Percentiles rank a stretch among this genome's conserved stretches.
Evolutionary conservation across 2,113 vertebrate species (phyloP).

Genomic region (Microtus richardsoni): DNA sequence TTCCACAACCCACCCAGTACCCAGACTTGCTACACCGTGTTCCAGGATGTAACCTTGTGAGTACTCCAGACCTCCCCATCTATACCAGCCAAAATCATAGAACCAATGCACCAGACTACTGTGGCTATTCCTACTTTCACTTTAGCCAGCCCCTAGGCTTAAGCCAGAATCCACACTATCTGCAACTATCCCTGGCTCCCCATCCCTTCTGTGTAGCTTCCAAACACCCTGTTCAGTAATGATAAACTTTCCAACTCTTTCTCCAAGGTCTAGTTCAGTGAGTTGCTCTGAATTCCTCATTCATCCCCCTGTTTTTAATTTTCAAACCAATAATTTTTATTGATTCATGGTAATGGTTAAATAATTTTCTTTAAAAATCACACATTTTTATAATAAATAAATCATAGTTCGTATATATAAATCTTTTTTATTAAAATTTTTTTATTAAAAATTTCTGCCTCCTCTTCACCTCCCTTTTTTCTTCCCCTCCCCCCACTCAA

Average conservation of each 20-base stretch:
- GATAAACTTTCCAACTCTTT: background rate
- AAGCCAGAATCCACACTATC: background rate
- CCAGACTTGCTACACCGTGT: background rate
- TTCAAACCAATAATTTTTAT: too few species aligned
- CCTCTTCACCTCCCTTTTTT: too few species aligned
- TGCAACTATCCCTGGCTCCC: too few species aligned
- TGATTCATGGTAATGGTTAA: too few species aligned
- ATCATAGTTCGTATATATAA: too few species aligned
- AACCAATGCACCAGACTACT: background rate
- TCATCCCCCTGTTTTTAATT: background rate
- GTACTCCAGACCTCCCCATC: background rate
- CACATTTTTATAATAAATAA: too few species aligned
- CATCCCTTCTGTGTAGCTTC: background rate
- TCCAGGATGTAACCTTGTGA: background rate
- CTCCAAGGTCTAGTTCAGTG: background rate
- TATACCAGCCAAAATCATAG: background rate
- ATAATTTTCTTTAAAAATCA: too few species aligned
- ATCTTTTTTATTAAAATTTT: too few species aligned
- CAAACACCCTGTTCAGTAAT: background rate
- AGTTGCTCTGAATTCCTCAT: too few species aligned
- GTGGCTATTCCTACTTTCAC: background rate
- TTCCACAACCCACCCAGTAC: background rate
- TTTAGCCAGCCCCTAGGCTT: background rate
- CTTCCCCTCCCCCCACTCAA: background rate
- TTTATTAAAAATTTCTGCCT: too few species aligned